phyloP scores from a whole-genome alignment of 2,797 vertebrate genomes.

The Micropoecilia bifurca region DNA sequence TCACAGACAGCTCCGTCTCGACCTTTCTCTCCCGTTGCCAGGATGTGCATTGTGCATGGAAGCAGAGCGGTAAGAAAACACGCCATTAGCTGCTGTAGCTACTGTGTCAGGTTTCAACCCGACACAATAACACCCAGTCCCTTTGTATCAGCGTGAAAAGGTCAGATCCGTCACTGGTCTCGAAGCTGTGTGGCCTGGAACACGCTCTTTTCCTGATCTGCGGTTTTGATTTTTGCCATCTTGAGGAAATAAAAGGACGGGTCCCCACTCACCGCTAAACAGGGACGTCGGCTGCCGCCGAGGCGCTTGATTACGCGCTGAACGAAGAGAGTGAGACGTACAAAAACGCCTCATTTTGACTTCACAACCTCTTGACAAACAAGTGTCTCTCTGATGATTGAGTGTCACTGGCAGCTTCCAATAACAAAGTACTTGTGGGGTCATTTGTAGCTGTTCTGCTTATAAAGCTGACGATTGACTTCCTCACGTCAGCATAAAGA shows the following conservation, averaged over 20 bases:
- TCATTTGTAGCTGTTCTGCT: neutral
- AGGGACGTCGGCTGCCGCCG: slow-evolving; percentile 20
- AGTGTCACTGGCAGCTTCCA: neutral
- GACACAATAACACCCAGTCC: slow-evolving; percentile 50
- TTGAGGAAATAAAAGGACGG: slow-evolving; percentile 19
- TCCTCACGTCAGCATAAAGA: neutral
- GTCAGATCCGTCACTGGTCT: slow-evolving; percentile 51
- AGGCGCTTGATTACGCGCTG: slow-evolving; percentile 29
- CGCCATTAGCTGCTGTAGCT: slow-evolving; percentile 37
- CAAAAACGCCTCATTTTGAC: slow-evolving; percentile 24
- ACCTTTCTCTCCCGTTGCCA: slow-evolving; percentile 26
- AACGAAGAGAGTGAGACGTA: slow-evolving; percentile 14
- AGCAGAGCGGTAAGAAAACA: slow-evolving; percentile 36
- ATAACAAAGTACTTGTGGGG: neutral
- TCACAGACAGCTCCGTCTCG: slow-evolving; percentile 23
- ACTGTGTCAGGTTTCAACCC: slow-evolving; percentile 16
- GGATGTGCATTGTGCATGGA: slow-evolving; percentile 25
- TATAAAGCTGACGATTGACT: neutral
- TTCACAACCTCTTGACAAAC: slow-evolving; percentile 25
- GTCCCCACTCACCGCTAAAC: neutral
- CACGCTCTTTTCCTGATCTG: slow-evolving; percentile 18
- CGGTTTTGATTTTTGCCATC: slow-evolving; percentile 29
- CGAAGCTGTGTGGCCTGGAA: slow-evolving; percentile 27
- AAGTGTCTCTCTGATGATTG: slow-evolving; percentile 24
- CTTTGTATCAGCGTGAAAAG: slow-evolving; percentile 58